phyloP scores from a whole-genome alignment of 2,113 vertebrate genomes.

The Dolichotis patagonum region DNA sequence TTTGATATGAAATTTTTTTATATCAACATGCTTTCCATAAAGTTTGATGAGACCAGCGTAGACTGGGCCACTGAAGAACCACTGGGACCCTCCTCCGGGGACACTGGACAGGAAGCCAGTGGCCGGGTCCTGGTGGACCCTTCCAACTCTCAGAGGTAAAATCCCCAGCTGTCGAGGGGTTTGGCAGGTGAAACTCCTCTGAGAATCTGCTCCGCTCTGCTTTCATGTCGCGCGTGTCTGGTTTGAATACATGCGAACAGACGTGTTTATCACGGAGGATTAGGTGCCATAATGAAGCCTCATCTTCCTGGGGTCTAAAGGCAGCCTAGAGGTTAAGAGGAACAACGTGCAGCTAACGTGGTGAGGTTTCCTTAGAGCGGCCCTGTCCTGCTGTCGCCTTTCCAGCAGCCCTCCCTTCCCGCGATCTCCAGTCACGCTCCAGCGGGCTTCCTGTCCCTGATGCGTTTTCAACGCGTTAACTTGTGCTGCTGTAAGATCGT shows the following conservation, averaged over 20 bases:
- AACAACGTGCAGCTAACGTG: too few species aligned
- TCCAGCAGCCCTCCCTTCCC: neutral
- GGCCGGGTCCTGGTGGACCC: rapidly evolving
- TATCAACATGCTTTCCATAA: neutral
- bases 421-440: neutral
- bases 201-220: neutral
- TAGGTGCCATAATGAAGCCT: neutral
- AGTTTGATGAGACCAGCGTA: neutral
- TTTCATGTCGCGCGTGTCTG: neutral
- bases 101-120: neutral
- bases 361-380: neutral
- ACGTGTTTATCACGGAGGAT: neutral
- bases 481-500: too few species aligned
- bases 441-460: neutral
- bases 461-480: neutral
- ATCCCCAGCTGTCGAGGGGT: too few species aligned
- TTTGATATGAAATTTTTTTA: neutral
- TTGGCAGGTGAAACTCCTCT: rapidly evolving
- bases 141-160: neutral
- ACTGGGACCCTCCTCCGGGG: neutral
- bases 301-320: neutral
- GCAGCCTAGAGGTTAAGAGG: too few species aligned
- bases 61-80: neutral
- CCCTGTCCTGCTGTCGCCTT: rapidly evolving
- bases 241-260: neutral